Conservation (phyloP, 2,113 vertebrate genomes). For the Tetrax tetrax region DNA sequence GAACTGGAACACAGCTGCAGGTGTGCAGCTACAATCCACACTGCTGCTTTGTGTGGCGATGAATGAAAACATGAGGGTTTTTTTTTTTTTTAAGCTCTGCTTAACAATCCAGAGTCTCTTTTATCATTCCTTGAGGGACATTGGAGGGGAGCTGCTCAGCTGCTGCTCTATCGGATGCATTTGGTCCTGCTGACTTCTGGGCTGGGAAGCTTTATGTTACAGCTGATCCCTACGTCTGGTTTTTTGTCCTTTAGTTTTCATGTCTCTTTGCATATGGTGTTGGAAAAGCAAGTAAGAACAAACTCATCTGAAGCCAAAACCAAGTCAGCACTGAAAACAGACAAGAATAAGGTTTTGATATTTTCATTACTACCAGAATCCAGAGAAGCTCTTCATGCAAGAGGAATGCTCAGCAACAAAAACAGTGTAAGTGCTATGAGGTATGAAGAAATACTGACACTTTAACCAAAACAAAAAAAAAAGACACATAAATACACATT, state of each 20-base stretch:
- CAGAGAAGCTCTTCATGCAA: not conserved
- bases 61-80: not conserved
- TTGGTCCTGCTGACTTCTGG: not conserved
- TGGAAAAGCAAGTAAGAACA: slow-evolving; percentile 28
- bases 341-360: not conserved
- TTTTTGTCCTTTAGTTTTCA: not conserved
- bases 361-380: not conserved
- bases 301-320: not conserved
- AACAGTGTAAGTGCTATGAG: not conserved
- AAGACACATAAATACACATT: not conserved
- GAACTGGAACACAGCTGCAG: slow-evolving; percentile 44
- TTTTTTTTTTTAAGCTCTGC: not conserved
- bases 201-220: not conserved
- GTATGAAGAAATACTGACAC: not conserved
- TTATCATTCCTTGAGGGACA: slow-evolving; percentile 7
- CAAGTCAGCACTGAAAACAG: not conserved
- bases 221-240: slow-evolving; percentile 9
- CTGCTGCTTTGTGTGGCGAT: not conserved
- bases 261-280: not conserved
- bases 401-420: not conserved
- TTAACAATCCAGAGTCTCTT: slow-evolving; percentile 15
- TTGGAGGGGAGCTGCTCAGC: not conserved
- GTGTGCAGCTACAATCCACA: slow-evolving; percentile 10
- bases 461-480: not conserved
- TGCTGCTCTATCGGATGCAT: not conserved